Base-by-base conservation (phyloP, 2,797 vertebrate genomes). In the Propithecus deckenii region DNA sequence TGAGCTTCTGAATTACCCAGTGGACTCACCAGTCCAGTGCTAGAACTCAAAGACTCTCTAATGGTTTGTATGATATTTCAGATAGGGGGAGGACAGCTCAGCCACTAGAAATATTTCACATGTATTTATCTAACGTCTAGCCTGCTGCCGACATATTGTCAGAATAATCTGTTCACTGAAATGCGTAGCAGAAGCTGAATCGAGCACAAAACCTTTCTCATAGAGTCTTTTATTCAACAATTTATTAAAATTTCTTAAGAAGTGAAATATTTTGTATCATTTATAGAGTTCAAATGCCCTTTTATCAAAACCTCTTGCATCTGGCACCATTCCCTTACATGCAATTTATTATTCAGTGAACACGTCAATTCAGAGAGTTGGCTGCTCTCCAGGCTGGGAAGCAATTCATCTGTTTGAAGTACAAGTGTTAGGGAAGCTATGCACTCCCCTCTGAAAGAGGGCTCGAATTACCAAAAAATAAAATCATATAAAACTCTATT, bases 261-360 rank as follows among this genome's bases (percentile, higher is more conserved):
- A 86, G 25, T 41, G 30, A 95, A 97, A 84, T 86, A 46, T 65
- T 95, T 91, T 89, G 22, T 88, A 85, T 90, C 87, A 92, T 96
- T 95, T 95, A n/a, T 38, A 93, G 71, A 98, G 1, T 92, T 97
- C 74, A 91, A 97, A 94, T 72, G 41, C 12, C 93, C 17, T 97
- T 98, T 92, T 89, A 97, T 79, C 74, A 91, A 90, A 97, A 79
- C 7, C 13, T 85, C 69, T 88, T 72, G 55, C 41, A 52, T 59
- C 75, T 52, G 89, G 79, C 2, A 2, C 89, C 92, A 52, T 97
- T 97, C 50, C 96, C 43, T 83, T 2, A 75, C 30, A 30, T 65
- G 52, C 89, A 98, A 97, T 85, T 50, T 92, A 93, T 97, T 96
- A 95, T 50, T 96, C 32, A 75, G 91, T 95, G 86, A 97, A 92